Base-by-base conservation (phyloP, 2,113 vertebrate species). In the Dromas ardeola region DNA sequence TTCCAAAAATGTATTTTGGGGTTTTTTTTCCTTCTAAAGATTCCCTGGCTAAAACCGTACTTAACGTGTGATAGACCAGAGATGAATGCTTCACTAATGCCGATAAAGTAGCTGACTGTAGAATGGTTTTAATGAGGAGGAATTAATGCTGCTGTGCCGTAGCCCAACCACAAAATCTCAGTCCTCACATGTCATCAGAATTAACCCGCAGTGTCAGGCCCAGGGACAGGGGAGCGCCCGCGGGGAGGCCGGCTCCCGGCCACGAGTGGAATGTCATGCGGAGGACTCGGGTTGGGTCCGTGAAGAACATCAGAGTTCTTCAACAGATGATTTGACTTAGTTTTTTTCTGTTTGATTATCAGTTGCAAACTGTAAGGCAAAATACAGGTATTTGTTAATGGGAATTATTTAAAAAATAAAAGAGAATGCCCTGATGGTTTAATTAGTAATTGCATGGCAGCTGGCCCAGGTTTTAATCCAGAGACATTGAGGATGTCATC, bases 221-320 rank as follows among this genome's bases (percentile, higher is more conserved):
- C 26, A 14, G 63, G n/a, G 25, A 5, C 0, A 53, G 38, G 15
- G 1, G 40, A 23, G 49, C 20, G 50, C 47, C 36, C 8, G 11
- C 13, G 49, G 9, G 15, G 2, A 21, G 69, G 45, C 5, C 30
- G 58, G 38, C 42, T 71, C 32, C 56, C 29, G 42, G 42, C 5
- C 2, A 2, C 2, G 10, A 22, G 11, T 9, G 70, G 14, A 13
- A 36, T 56, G 42, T 56, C 14, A 0, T 3, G 43, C 0, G 1
- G 3, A 30, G 18, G 47, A 5, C 45, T 45, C 17, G 1, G 6
- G 7, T 2, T 8, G 36, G 19, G n/a, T 20, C 56, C 19, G 2
- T 45, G 50, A n/a, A 52, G 16, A 59, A 52, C 26, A 19, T 23
- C 6, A 3, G 21, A 26, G 30, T 18, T 80, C 67, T 78, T 56